Base-by-base conservation (phyloP, 2,888 invertebrate genomes). In the Tipula confusa region DNA sequence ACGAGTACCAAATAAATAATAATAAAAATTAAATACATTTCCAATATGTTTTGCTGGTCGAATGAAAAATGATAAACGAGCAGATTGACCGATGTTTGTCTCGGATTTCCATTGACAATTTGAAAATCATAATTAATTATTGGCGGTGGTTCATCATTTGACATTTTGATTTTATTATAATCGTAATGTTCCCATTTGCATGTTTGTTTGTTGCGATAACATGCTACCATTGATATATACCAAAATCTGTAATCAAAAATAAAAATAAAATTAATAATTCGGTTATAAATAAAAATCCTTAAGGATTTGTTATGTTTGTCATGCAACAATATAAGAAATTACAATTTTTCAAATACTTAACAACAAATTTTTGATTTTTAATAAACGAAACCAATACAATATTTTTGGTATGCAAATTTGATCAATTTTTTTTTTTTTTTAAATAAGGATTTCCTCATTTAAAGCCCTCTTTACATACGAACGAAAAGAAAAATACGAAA, bases 101-200 rank as follows among this genome's bases (percentile, higher is more conserved):
- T 96, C 0, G 99, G 99, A 90, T 97, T 96, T 29, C 98, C 98
- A 90, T 99, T 99, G 6, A 98, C 98, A 82, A 99, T 92, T 95
- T 97, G 97, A 86, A 99, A 94, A 89, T 99, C 97, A 89, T 98
- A 99, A 83, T 94, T 91, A 13, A 96, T 89, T 83, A 92, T 89
- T 18, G 87, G 85, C 33, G 84, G 83, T 28, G 29, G 83, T 29
- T 28, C 24, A 28, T 82, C n/a, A 38, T 28, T 36, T 7, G 43
- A 29, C 9, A 38, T 83, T 36, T 82, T 79, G 6, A 33, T 31
- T 29, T 83, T 33, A n/a, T 64, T 29, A 29, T 43, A 43, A 85
- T 92, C 91, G 85, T 94, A 94, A 86, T 96, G 93, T 86, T 94
- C 94, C 97, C 97, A 98, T 85, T 94, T 92, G 87, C 97, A 98